A percentile compares a stretch with the other conserved stretches of the same genome.
Evolutionary conservation across 2,113 vertebrate species (phyloP).

Genomic region (Vidua chalybeata): DNA sequence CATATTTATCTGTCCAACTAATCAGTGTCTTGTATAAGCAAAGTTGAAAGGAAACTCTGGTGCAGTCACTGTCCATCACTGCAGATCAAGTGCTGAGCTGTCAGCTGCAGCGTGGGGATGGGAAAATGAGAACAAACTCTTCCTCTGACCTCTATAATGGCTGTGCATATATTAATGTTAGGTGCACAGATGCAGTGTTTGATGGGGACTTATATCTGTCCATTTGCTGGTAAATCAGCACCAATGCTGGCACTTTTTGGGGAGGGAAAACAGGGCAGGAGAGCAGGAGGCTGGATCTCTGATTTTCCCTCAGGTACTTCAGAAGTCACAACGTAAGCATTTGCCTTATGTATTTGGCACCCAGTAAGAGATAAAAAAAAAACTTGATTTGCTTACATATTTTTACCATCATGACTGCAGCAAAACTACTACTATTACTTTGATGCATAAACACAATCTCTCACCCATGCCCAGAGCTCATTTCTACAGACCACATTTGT

Average conservation of each 20-base stretch:
- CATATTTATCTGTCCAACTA: neutral
- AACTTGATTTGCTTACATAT: neutral
- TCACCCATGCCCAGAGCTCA: neutral
- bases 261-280: neutral
- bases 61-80: neutral
- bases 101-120: neutral
- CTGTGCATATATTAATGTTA: neutral
- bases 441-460: neutral
- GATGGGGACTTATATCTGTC: neutral
- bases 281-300: neutral
- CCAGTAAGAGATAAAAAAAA: neutral
- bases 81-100: neutral
- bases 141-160: neutral
- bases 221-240: neutral
- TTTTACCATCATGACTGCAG: neutral
- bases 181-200: neutral
- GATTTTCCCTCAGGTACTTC: neutral
- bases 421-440: neutral
- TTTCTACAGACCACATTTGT: neutral
- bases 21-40: neutral
- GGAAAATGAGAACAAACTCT: neutral
- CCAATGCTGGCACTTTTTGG: neutral
- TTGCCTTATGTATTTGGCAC: neutral
- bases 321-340: neutral
- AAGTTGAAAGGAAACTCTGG: conserved; percentile 22